Percentiles rank a stretch among this genome's conserved stretches.
Conservation (phyloP, 2,888 invertebrate species). For the Xestia ashworthii region DNA sequence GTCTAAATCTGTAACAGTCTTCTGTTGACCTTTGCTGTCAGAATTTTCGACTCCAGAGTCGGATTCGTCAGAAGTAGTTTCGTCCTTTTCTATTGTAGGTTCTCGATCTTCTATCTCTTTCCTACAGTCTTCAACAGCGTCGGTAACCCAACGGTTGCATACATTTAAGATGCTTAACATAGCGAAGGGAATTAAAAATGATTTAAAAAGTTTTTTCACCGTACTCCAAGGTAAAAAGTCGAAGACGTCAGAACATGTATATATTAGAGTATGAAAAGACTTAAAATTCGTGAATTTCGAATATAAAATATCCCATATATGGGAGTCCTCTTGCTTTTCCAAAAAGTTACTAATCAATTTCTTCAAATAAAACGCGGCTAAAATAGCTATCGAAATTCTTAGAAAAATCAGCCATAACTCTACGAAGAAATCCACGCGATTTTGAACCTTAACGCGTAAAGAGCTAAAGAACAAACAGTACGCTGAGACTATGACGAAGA, state of each 20-base stretch:
- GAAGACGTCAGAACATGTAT: slow-evolving; percentile 95
- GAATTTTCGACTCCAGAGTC: slow-evolving; percentile 90
- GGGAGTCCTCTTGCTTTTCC: slow-evolving; percentile 90
- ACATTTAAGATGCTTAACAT: slow-evolving; percentile 83
- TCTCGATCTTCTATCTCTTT: slow-evolving; percentile 66
- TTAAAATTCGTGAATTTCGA: slow-evolving; percentile 93
- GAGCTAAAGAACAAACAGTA: slow-evolving; percentile 83
- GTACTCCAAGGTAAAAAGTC: slow-evolving; percentile 92
- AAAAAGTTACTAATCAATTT: slow-evolving; percentile 80
- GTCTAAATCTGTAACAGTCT: slow-evolving; percentile 69
- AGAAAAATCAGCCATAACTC: slow-evolving; percentile 78
- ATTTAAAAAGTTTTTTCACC: slow-evolving; percentile 86
- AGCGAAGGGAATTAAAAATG: slow-evolving; percentile 91
- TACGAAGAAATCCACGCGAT: slow-evolving; percentile 75
- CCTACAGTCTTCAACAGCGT: slow-evolving; percentile 51
- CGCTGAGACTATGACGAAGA: slow-evolving; percentile 81
- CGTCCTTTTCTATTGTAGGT: slow-evolving; percentile 63
- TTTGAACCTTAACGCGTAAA: slow-evolving; percentile 78
- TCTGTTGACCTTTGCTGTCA: slow-evolving; percentile 78
- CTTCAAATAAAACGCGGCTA: slow-evolving; percentile 83
- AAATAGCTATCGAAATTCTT: slow-evolving; percentile 71
- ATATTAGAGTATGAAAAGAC: slow-evolving; percentile 94
- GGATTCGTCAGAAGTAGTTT: slow-evolving; percentile 82
- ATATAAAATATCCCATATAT: slow-evolving; percentile 93
- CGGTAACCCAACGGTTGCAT: slow-evolving; percentile 79